Conservation (phyloP, 2,113 vertebrate genomes). For the Tenebrosternarchus preto region DNA sequence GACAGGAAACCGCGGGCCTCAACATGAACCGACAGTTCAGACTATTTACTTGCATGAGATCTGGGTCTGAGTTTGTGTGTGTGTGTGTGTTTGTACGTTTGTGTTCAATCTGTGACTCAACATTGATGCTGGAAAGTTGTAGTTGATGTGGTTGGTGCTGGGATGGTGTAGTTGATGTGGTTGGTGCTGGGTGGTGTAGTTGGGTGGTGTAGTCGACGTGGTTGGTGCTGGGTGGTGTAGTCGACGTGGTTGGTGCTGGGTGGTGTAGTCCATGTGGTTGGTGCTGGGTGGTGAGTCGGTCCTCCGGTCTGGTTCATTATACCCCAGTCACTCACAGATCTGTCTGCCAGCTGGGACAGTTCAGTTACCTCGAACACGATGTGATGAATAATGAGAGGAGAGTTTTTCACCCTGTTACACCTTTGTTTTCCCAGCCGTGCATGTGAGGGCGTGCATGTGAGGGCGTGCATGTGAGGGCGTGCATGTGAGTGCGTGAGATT, state of each 20-base stretch:
- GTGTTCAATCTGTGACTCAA: too few species aligned
- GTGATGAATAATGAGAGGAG: conserved; percentile 71
- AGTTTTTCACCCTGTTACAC: conserved; percentile 46
- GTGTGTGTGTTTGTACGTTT: neutral
- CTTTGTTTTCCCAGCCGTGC: conserved; percentile 41
- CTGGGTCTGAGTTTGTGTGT: neutral
- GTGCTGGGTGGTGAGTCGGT: neutral
- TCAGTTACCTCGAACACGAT: conserved; percentile 56
- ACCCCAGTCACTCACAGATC: neutral
- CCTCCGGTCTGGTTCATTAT: conserved; percentile 28
- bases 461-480: too few species aligned
- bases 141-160: too few species aligned
- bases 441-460: neutral
- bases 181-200: too few species aligned
- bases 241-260: neutral
- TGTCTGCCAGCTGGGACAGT: conserved; percentile 66
- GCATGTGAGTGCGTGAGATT: neutral
- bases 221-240: too few species aligned
- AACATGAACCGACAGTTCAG: too few species aligned
- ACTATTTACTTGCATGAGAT: neutral
- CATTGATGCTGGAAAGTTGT: too few species aligned
- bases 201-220: too few species aligned
- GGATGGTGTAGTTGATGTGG: too few species aligned
- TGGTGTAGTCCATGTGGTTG: conserved; percentile 26
- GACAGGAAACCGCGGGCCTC: too few species aligned